A percentile compares a stretch with the other conserved stretches of the same genome.
phyloP scores from a whole-genome alignment of 2,113 vertebrate species.

The Cynocephalus volans region DNA sequence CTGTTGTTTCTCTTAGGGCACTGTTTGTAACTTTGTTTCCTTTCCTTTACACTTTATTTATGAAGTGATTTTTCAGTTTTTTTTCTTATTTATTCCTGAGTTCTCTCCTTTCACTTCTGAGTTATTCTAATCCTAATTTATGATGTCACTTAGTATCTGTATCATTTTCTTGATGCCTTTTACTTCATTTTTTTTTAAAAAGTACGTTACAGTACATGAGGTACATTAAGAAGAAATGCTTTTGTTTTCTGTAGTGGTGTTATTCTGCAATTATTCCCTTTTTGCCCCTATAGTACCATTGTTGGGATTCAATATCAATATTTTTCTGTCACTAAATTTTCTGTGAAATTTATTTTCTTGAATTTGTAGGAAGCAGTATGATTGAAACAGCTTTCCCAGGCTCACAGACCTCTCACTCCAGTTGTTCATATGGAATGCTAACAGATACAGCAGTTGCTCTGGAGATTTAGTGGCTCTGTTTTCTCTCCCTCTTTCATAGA shows the following conservation, averaged over 20 bases:
- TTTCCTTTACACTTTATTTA: background rate
- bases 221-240: background rate
- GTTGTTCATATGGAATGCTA: background rate
- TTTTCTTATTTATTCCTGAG: background rate
- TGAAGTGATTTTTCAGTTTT: background rate
- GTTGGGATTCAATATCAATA: background rate
- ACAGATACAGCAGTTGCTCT: background rate
- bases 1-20: background rate
- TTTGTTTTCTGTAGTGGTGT: too few species aligned
- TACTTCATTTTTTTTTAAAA: background rate
- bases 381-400: background rate
- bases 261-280: background rate
- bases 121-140: background rate
- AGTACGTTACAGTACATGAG: background rate
- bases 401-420: background rate
- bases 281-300: background rate
- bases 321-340: background rate
- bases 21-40: background rate
- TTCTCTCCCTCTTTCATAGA: too few species aligned
- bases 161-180: background rate
- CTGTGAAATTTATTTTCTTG: background rate
- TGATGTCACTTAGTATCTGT: background rate
- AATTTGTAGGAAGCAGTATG: background rate
- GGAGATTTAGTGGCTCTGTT: background rate
- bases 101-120: background rate